Evolutionary conservation across 2,113 vertebrate species (phyloP).

Genomic region (Epinephelus fuscoguttatus): DNA sequence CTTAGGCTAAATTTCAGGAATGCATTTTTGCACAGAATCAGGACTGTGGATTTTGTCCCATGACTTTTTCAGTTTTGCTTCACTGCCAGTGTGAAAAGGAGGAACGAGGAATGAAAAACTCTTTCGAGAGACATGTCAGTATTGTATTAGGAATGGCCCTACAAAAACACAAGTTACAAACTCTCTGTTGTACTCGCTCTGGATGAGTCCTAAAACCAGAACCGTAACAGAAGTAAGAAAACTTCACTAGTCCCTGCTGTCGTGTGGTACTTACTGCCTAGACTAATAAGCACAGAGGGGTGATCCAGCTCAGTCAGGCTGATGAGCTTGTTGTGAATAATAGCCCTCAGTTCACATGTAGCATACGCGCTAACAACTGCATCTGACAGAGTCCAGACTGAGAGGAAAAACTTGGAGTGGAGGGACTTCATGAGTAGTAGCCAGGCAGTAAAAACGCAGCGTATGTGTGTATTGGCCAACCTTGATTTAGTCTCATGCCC

Average conservation of each 20-base stretch:
- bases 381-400: slow-evolving; percentile 61
- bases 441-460: slow-evolving; percentile 63
- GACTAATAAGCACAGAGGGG: slow-evolving; percentile 51
- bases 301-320: slow-evolving; percentile 47
- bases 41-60: neutral
- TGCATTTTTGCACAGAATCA: neutral
- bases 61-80: neutral
- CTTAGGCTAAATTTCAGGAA: neutral
- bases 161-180: neutral
- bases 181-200: neutral
- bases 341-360: slow-evolving; percentile 37
- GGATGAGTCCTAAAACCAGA: slow-evolving; percentile 11
- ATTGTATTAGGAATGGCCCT: neutral
- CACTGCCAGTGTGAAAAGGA: neutral
- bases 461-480: slow-evolving; percentile 62
- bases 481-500: slow-evolving; percentile 47
- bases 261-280: slow-evolving; percentile 19
- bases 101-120: neutral
- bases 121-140: neutral
- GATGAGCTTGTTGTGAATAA: slow-evolving; percentile 65
- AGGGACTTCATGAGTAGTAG: slow-evolving; percentile 41
- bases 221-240: slow-evolving; percentile 17
- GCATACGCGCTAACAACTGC: slow-evolving; percentile 42
- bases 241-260: slow-evolving; percentile 28
- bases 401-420: slow-evolving; percentile 38